Evolutionary conservation across 2,888 invertebrate genomes (phyloP), one percentile per base, ranked within the genome.

Genomic region (Andricus curvator): DNA sequence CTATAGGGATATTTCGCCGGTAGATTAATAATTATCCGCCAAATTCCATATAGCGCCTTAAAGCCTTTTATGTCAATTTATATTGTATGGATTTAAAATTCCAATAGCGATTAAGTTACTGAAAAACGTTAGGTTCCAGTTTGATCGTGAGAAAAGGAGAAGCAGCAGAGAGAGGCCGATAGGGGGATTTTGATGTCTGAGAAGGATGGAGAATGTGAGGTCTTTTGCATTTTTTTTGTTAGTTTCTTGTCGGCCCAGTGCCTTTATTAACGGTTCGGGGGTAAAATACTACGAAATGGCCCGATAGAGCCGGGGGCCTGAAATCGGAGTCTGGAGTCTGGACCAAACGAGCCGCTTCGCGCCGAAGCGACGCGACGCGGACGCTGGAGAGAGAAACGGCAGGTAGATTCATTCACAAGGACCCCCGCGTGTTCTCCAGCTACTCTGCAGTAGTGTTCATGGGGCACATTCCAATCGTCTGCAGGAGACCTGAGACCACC

Each of bases 391-490:
- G 60, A 22, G 60, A 60, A 22, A 22, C 22, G 78, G 80, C 83
- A 82, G 80, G 80, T 80, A 78, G 77, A 70, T 84, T 82, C 83
- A 83, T 84, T 84, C 83, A 81, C 84, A 78, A 82, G 80, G 79
- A 84, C 82, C 82, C 84, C 83, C 81, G 68, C 82, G 82, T 78
- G 77, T 79, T 80, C 77, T 77, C 77, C 76, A 78, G 74, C 78
- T 60, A 51, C 60, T 60, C 60, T 9, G 60, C 22, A 60, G 22
- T 60, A 60, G 22, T 60, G 60, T 60, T 60, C 60, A 60, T 60
- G 60, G 60, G 60, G 60, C 22, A 60, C 60, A 60, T 60, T 60
- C 60, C 60, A 60, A 60, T 22, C 60, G 60, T 60, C 60, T 60
- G 60, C 60, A n/a, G 56, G n/a, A 56, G 56, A 56, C n/a, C n/a